Evolutionary conservation across 2,113 vertebrate genomes (phyloP).

Genomic region (Agapornis roseicollis): DNA sequence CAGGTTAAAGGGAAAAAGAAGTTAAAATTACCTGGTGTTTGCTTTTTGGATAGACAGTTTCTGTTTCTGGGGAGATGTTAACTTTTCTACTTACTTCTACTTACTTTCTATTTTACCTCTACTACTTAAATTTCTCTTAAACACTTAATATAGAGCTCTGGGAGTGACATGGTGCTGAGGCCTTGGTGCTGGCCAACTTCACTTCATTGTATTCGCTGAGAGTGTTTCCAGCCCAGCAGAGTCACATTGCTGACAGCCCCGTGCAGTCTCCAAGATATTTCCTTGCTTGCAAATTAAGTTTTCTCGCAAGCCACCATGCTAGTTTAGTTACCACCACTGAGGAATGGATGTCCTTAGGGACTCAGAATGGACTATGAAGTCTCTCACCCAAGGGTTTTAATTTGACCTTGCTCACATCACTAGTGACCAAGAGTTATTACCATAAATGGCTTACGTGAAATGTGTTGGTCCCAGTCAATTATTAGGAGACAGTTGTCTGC

Average conservation of each 20-base stretch:
- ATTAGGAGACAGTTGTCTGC: conserved; percentile 62
- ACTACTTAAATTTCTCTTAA: background rate
- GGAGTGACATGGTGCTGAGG: background rate
- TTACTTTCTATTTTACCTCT: background rate
- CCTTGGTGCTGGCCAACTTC: background rate
- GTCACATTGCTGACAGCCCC: background rate
- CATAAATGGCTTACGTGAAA: conserved; percentile 41
- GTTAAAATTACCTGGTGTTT: background rate
- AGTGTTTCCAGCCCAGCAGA: conserved; percentile 3
- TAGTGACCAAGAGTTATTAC: conserved; percentile 51
- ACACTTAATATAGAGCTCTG: background rate
- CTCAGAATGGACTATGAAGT: background rate
- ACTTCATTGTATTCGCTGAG: background rate
- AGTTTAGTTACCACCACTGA: background rate
- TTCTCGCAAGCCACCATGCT: conserved; percentile 16
- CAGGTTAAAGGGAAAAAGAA: background rate
- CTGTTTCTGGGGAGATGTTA: background rate
- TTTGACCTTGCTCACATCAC: conserved; percentile 38
- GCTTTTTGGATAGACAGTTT: background rate
- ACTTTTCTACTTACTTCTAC: background rate
- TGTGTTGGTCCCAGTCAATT: conserved; percentile 63
- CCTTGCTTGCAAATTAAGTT: conserved; percentile 26
- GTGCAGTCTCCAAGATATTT: background rate
- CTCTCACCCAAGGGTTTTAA: conserved; percentile 27
- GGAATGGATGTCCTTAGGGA: background rate